phyloP scores from a whole-genome alignment of 2,888 invertebrate genomes.

The Hemistola chrysoprasaria region DNA sequence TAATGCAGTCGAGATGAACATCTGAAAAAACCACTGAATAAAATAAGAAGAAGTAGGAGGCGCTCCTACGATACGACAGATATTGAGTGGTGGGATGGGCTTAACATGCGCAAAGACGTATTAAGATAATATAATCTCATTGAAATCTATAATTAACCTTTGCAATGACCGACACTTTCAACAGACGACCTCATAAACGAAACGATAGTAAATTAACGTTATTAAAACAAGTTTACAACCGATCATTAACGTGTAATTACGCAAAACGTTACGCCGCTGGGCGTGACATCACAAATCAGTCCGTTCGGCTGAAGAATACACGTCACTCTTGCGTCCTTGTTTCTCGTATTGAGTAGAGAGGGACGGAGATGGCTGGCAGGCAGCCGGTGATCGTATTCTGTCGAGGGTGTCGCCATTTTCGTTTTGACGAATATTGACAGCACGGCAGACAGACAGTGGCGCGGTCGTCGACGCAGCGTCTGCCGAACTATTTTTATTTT shows the following conservation, averaged over 20 bases:
- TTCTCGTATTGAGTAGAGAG: conserved; percentile 37
- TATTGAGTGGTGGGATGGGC: conserved; percentile 82
- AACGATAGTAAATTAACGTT: conserved; percentile 72
- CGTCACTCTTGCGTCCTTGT: conserved; percentile 57
- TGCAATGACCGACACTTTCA: conserved; percentile 66
- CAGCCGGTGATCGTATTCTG: conserved; percentile 78
- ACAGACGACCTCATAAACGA: conserved; percentile 61
- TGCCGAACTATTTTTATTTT: conserved; percentile 79
- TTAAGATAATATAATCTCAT: conserved; percentile 54
- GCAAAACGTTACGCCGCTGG: conserved; percentile 82
- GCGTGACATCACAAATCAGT: conserved; percentile 82
- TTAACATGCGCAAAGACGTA: conserved; percentile 78
- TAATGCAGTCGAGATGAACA: conserved; percentile 73
- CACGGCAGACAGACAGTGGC: conserved; percentile 81
- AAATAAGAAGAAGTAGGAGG: conserved; percentile 81
- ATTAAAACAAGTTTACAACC: conserved; percentile 78
- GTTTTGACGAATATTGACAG: conserved; percentile 89
- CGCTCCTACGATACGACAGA: conserved; percentile 76
- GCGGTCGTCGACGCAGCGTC: conserved; percentile 78
- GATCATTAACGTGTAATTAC: conserved; percentile 74
- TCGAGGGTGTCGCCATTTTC: conserved; percentile 88
- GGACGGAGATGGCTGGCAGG: conserved; percentile 53
- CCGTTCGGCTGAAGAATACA: conserved; percentile 74
- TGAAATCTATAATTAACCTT: conserved; percentile 61
- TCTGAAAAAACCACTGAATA: conserved; percentile 71